Conservation (phyloP, 2,888 invertebrate species). For the Eupithecia tripunctaria region DNA sequence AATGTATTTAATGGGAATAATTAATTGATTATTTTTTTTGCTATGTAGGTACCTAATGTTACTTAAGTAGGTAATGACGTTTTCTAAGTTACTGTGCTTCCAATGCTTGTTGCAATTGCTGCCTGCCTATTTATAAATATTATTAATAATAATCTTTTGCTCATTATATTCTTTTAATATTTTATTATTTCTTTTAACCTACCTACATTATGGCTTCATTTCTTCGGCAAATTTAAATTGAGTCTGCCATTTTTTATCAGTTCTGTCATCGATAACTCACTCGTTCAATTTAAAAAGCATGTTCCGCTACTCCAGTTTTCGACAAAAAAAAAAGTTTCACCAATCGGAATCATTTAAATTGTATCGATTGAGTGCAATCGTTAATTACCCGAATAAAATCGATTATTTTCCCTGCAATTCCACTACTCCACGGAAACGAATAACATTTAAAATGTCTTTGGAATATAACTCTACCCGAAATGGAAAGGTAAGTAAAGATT, state of each 20-base stretch:
- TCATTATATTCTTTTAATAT: background rate
- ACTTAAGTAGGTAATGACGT: too few species aligned
- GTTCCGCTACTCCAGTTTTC: slow-evolving; percentile 45
- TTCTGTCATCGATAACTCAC: slow-evolving; percentile 35
- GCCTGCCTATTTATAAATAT: too few species aligned
- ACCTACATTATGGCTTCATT: background rate
- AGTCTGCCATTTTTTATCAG: slow-evolving; percentile 19
- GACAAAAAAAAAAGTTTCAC: slow-evolving; percentile 53
- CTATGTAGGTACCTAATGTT: too few species aligned
- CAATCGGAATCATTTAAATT: slow-evolving; percentile 69
- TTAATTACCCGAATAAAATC: slow-evolving; percentile 53
- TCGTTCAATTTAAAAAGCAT: slow-evolving; percentile 51
- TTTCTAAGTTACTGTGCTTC: too few species aligned
- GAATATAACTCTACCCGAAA: slow-evolving; percentile 54
- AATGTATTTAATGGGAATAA: background rate
- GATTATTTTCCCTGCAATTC: slow-evolving; percentile 51
- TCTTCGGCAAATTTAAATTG: background rate
- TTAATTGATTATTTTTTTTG: too few species aligned
- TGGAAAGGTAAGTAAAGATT: slow-evolving; percentile 55
- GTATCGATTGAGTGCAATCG: slow-evolving; percentile 64
- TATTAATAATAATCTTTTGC: too few species aligned
- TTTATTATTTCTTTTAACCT: background rate
- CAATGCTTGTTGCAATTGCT: too few species aligned
- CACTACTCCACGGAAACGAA: slow-evolving; percentile 52
- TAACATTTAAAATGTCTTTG: slow-evolving; percentile 36